Percentiles rank a stretch among this genome's conserved stretches.
These are phyloP conservation scores for Sphaeridia pumilis DNA, from an alignment of 2,888 invertebrate genomes.

Conservation along the genomic window DNA sequence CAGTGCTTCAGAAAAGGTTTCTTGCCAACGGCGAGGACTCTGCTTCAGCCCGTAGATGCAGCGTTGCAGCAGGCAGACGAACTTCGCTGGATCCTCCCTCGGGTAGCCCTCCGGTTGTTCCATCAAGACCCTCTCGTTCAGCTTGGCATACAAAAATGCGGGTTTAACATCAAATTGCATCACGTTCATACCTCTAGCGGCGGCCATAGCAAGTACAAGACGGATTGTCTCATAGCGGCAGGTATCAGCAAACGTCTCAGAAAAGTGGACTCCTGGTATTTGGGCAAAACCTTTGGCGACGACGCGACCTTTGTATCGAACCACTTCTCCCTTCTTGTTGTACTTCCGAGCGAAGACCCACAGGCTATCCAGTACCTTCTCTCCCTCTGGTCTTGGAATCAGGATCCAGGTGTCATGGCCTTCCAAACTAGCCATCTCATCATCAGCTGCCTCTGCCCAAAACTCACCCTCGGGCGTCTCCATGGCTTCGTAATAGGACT, in stretches of 20 bases:
- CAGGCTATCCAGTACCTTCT: not conserved
- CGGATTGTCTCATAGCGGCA: conserved; percentile 14
- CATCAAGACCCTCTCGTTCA: conserved; percentile 15
- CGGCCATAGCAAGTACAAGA: conserved; percentile 11
- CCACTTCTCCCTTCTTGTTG: conserved; percentile 8
- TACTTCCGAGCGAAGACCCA: conserved; percentile 15
- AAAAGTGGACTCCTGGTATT: conserved; percentile 13
- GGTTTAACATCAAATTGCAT: conserved; percentile 17
- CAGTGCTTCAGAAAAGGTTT: conserved; percentile 17
- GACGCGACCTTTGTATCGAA: conserved; percentile 11
- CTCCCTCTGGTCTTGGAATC: not conserved
- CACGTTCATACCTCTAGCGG: not conserved
- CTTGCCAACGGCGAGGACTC: conserved; percentile 27
- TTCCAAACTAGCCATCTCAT: conserved; percentile 8
- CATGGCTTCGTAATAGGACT: conserved; percentile 5
- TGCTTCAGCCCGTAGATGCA: conserved; percentile 35
- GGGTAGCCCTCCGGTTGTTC: conserved; percentile 8
- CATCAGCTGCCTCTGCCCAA: conserved; percentile 4
- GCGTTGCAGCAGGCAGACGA: conserved; percentile 11
- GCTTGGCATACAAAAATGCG: conserved; percentile 15
- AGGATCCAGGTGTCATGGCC: conserved; percentile 9
- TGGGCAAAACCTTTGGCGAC: conserved; percentile 13
- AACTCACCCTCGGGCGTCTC: not conserved
- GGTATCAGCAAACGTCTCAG: conserved; percentile 15
- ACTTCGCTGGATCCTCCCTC: too few species aligned